Conservation (phyloP, 1,140 invertebrate genomes). For the Drosophila sp. region DNA sequence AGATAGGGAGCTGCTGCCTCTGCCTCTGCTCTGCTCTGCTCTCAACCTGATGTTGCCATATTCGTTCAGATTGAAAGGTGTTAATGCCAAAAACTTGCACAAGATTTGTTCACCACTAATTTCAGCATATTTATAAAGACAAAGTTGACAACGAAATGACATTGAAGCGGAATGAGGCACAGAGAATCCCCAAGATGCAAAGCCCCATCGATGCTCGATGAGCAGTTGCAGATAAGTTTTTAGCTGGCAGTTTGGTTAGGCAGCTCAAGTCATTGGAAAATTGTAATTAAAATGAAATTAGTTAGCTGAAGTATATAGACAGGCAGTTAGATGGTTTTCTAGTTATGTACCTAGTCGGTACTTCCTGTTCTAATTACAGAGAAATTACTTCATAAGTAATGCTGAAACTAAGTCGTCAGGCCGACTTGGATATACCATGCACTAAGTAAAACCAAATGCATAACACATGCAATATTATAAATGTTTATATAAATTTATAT, state of each 20-base stretch:
- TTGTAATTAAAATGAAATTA: constrained; percentile 75
- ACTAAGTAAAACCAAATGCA: no score
- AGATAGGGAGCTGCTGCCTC: neutral
- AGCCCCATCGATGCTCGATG: constrained; percentile 31
- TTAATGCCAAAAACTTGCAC: constrained; percentile 79
- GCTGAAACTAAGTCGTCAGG: no score
- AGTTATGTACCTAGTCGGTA: constrained; percentile 8
- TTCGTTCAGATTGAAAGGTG: constrained; percentile 72
- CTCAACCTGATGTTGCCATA: constrained; percentile 41
- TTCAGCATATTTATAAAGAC: constrained; percentile 73
- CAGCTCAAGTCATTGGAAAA: constrained; percentile 48
- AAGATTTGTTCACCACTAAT: constrained; percentile 77
- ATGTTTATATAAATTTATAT: no score
- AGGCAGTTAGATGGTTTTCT: neutral
- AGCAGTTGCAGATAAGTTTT: constrained; percentile 64
- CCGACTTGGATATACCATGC: no score
- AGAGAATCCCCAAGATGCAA: neutral
- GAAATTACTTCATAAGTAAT: constrained; percentile 65
- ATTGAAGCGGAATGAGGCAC: constrained; percentile 18
- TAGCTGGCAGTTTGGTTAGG: constrained; percentile 14
- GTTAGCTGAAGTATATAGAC: constrained; percentile 45
- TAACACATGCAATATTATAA: no score
- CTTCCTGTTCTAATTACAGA: constrained; percentile 70
- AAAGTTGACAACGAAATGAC: constrained; percentile 74
- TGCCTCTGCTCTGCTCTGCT: neutral